Conservation (phyloP, 2,113 vertebrate species). For the Silurus meridionalis region DNA sequence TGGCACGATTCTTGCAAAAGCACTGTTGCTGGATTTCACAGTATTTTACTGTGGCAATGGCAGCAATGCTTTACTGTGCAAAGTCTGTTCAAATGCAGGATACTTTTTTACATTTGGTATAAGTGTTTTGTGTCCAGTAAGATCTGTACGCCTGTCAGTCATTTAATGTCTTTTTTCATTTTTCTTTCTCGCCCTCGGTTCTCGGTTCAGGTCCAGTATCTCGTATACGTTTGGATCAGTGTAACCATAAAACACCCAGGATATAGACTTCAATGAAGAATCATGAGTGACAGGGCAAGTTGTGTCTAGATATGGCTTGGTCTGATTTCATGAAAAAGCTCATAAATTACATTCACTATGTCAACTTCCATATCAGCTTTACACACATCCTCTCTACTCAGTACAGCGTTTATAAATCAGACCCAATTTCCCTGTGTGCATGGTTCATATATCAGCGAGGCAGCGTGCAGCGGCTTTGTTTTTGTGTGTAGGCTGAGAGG, state of each 20-base stretch:
- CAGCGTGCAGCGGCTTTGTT: constrained; percentile 19
- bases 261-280: constrained; percentile 14
- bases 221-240: not conserved
- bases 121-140: not conserved
- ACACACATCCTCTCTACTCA: not conserved
- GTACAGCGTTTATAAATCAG: constrained; percentile 9
- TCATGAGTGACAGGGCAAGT: not conserved
- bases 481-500: constrained; percentile 33
- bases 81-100: not conserved
- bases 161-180: not conserved
- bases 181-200: not conserved
- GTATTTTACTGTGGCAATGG: not conserved
- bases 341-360: not conserved
- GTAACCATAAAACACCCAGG: not conserved
- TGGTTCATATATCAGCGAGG: constrained; percentile 25
- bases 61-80: not conserved
- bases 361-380: not conserved
- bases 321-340: constrained; percentile 5
- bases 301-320: not conserved
- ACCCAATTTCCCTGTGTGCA: not conserved
- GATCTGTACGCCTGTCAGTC: not conserved
- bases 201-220: not conserved
- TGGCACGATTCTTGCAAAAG: too few relatives aligned
- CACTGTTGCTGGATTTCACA: not conserved
- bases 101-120: not conserved